A percentile compares a stretch with the other conserved stretches of the same genome.
Evolutionary conservation across 2,888 invertebrate species (phyloP).

Genomic region (Coleophora deauratella): DNA sequence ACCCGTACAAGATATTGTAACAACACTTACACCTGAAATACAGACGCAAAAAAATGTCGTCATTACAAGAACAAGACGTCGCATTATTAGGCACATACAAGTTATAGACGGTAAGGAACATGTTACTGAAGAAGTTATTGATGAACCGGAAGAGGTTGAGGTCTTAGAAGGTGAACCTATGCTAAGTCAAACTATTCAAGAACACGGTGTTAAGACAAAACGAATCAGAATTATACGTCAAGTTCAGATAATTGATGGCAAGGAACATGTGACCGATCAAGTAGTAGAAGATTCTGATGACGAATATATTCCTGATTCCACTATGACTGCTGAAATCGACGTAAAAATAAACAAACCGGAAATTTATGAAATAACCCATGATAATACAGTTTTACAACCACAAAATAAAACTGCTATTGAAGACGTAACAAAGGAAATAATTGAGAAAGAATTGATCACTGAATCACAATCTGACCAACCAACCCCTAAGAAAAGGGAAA

Average conservation of each 20-base stretch:
- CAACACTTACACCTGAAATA: constrained; percentile 12
- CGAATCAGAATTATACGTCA: constrained; percentile 50
- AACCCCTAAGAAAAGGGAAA: constrained; percentile 9
- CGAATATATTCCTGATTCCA: constrained; percentile 12
- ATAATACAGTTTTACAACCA: neutral
- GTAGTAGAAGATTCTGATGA: constrained; percentile 72
- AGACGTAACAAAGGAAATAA: constrained; percentile 14
- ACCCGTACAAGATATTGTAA: neutral
- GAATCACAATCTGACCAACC: constrained; percentile 1
- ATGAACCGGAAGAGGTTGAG: constrained; percentile 87
- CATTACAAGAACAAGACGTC: constrained; percentile 80
- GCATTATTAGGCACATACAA: constrained; percentile 84
- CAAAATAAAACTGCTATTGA: constrained; percentile 3
- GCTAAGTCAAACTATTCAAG: constrained; percentile 34
- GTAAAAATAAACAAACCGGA: constrained; percentile 9
- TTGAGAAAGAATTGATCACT: constrained; percentile 8
- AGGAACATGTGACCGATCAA: constrained; percentile 84
- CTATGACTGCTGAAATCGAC: constrained; percentile 7
- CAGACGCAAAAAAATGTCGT: constrained; percentile 3
- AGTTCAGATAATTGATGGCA: constrained; percentile 82
- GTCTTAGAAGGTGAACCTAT: constrained; percentile 77
- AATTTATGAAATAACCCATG: constrained; percentile 2
- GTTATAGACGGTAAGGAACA: constrained; percentile 89
- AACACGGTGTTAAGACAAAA: constrained; percentile 28
- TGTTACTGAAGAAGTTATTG: constrained; percentile 86